A percentile compares a stretch with the other conserved stretches of the same genome.
Evolutionary conservation across 1,140 invertebrate genomes (phyloP).

Genomic region (Coptotermes formosanus): DNA sequence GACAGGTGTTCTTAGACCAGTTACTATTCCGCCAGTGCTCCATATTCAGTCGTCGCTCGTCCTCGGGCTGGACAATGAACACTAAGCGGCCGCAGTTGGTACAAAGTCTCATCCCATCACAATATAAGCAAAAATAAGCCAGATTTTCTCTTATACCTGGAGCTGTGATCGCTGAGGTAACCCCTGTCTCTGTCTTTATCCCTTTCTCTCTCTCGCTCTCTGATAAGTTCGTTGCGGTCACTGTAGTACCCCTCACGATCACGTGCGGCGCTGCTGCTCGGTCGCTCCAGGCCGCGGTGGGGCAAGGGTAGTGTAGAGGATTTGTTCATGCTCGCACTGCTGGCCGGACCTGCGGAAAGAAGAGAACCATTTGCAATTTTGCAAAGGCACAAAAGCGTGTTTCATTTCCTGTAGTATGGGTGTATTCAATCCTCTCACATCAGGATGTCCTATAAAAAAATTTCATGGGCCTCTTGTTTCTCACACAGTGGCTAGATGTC

Average conservation of each 20-base stretch:
- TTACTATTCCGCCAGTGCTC: too few species aligned
- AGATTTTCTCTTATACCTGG: constrained; percentile 54
- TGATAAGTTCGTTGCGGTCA: constrained; percentile 77
- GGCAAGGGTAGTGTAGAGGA: constrained; percentile 75
- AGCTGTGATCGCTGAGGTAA: constrained; percentile 83
- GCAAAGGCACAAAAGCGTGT: too few species aligned
- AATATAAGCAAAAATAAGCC: too few species aligned
- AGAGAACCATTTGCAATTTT: too few species aligned
- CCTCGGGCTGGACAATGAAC: not conserved
- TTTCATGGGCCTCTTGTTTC: too few species aligned
- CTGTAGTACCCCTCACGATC: constrained; percentile 81
- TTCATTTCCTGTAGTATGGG: too few species aligned
- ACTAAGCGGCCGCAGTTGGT: not conserved
- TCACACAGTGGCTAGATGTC: too few species aligned
- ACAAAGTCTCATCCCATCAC: not conserved
- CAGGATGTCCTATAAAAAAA: too few species aligned
- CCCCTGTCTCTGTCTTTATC: constrained; percentile 64
- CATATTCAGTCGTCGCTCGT: not conserved
- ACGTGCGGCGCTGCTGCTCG: constrained; percentile 50
- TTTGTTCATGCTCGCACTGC: constrained; percentile 50
- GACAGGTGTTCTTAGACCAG: too few species aligned
- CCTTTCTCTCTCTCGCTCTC: constrained; percentile 63
- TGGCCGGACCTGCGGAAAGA: constrained; percentile 27
- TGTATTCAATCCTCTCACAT: too few species aligned
- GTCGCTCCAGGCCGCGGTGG: constrained; percentile 58